These are phyloP conservation scores for Blastomussa wellsi DNA, from an alignment of 92 coral and sea anemone genomes.

Conservation along the genomic window DNA sequence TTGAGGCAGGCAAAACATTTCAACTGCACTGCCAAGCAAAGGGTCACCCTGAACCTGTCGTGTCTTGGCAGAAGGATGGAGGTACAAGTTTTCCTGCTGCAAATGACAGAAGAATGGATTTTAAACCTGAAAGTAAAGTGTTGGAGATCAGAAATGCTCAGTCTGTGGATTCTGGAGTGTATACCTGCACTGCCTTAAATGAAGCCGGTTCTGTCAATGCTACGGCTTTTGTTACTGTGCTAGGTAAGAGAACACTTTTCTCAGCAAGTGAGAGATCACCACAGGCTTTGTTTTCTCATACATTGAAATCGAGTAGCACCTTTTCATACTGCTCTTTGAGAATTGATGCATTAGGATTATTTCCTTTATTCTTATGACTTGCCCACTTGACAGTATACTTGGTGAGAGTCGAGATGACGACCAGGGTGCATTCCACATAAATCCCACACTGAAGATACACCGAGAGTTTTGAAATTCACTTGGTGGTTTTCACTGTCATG, in stretches of 20 bases:
- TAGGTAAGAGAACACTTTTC: conserved; percentile 46
- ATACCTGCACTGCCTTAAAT: conserved; percentile 75
- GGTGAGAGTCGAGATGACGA: no score
- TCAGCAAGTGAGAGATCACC: not conserved
- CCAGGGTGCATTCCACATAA: no score
- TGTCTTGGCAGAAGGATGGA: conserved; percentile 79
- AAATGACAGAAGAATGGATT: conserved; percentile 56
- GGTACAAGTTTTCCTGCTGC: conserved; percentile 70
- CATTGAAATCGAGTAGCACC: no score
- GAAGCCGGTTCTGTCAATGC: conserved; percentile 79
- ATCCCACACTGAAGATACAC: no score
- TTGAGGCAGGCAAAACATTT: conserved; percentile 63
- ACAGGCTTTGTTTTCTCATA: no score
- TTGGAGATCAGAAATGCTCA: conserved; percentile 56
- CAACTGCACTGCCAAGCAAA: conserved; percentile 63
- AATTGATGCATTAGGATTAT: no score
- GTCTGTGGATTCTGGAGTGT: conserved; percentile 69
- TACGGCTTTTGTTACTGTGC: conserved; percentile 72
- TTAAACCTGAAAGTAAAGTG: conserved; percentile 33
- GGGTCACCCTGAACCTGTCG: conserved; percentile 71
- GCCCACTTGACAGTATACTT: not conserved
- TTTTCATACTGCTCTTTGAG: no score
- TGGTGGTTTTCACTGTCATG: no score
- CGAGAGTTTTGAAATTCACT: no score
- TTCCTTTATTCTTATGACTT: not conserved